Percentiles rank a stretch among this genome's conserved stretches.
Conservation (phyloP, 2,113 vertebrate genomes). For the Deroptyus accipitrinus region DNA sequence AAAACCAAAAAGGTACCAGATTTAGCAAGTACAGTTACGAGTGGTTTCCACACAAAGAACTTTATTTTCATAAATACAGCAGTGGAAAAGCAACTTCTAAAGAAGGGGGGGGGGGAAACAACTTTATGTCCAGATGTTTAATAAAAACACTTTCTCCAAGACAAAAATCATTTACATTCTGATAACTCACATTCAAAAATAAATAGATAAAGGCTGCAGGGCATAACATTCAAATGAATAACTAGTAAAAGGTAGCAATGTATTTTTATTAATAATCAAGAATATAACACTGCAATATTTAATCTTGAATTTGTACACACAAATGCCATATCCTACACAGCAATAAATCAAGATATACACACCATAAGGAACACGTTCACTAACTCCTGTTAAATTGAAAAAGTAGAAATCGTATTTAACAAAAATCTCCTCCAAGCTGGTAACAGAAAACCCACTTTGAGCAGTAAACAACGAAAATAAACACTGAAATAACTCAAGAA, state of each 20-base stretch:
- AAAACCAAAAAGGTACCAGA: background rate
- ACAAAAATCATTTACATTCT: constrained; percentile 33
- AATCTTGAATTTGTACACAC: background rate
- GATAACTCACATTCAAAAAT: constrained; percentile 46
- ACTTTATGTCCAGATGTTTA: background rate
- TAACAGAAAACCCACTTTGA: background rate
- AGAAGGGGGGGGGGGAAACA: fast-evolving
- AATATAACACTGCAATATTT: constrained; percentile 29
- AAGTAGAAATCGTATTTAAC: background rate
- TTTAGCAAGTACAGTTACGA: background rate
- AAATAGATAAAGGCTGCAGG: constrained; percentile 33
- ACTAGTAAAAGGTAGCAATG: constrained; percentile 14
- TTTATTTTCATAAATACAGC: constrained; percentile 56
- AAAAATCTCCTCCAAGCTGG: background rate
- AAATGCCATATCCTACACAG: constrained; percentile 1
- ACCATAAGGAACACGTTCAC: background rate
- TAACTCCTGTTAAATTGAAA: background rate
- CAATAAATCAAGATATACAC: constrained; percentile 7
- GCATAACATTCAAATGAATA: constrained; percentile 38
- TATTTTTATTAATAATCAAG: constrained; percentile 41
- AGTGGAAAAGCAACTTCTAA: constrained; percentile 20
- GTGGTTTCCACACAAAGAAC: background rate
- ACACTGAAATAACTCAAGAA: background rate
- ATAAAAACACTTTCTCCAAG: constrained; percentile 13
- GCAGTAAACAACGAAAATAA: background rate